phyloP scores from a whole-genome alignment of 1,140 invertebrate genomes.

The Drosophila kurseongensis region DNA sequence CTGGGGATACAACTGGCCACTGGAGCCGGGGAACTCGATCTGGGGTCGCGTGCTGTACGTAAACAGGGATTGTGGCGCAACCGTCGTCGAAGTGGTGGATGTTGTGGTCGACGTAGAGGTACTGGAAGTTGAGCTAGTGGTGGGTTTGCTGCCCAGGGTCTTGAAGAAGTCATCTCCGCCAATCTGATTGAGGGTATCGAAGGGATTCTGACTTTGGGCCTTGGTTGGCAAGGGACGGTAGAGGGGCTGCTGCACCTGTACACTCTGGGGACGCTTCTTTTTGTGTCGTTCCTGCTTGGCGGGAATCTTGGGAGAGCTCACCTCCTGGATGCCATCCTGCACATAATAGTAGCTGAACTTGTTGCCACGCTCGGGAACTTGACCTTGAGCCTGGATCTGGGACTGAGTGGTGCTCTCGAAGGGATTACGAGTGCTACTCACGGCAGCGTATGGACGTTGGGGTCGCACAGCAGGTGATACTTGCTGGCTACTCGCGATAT shows the following conservation, averaged over 20 bases:
- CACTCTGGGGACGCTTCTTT: constrained; percentile 71
- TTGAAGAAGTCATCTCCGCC: constrained; percentile 77
- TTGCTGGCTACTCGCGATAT: constrained; percentile 34
- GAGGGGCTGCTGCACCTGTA: constrained; percentile 58
- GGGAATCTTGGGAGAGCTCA: constrained; percentile 63
- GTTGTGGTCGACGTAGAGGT: constrained; percentile 47
- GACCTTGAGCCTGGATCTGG: constrained; percentile 1
- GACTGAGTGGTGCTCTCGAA: constrained; percentile 62
- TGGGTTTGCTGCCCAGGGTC: constrained; percentile 52
- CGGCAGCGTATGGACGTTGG: constrained; percentile 46
- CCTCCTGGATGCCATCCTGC: constrained; percentile 78
- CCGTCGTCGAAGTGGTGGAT: constrained; percentile 71
- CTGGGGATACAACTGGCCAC: constrained; percentile 73
- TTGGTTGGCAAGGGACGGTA: constrained; percentile 58
- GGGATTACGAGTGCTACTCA: constrained; percentile 62
- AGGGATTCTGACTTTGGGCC: constrained; percentile 64
- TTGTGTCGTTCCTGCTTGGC: constrained; percentile 75
- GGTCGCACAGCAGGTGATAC: constrained; percentile 34
- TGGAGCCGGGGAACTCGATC: constrained; percentile 73
- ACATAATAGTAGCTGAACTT: constrained; percentile 80
- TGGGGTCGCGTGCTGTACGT: constrained; percentile 70
- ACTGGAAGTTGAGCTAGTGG: constrained; percentile 57
- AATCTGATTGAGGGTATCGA: constrained; percentile 78
- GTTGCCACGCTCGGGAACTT: constrained; percentile 63
- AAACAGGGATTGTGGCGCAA: constrained; percentile 63